Percentiles rank a stretch among this genome's conserved stretches.
Evolutionary conservation across 2,888 invertebrate species (phyloP).

Genomic region (Tricholauxania praeusta): DNA sequence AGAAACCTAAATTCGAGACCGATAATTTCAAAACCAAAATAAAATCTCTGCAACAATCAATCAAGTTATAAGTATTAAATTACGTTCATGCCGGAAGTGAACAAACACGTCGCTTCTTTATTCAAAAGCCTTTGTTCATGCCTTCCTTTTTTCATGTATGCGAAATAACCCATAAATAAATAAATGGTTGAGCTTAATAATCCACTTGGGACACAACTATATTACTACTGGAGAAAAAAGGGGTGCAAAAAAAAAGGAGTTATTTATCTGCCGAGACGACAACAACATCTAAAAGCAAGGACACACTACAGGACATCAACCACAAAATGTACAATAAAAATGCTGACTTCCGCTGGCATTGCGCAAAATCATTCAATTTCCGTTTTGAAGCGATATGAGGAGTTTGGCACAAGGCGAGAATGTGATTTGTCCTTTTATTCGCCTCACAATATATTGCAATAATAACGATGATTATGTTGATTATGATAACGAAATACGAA

Average conservation of each 20-base stretch:
- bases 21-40: slow-evolving; percentile 30
- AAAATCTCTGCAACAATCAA: slow-evolving; percentile 32
- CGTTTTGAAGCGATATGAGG: slow-evolving; percentile 51
- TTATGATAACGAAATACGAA: slow-evolving; percentile 7
- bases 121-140: not conserved
- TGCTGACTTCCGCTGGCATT: slow-evolving; percentile 64
- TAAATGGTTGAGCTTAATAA: slow-evolving; percentile 8
- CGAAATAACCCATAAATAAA: not conserved
- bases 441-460: slow-evolving; percentile 39
- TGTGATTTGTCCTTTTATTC: slow-evolving; percentile 50
- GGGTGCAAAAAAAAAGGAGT: slow-evolving; percentile 34
- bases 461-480: not conserved
- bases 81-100: slow-evolving; percentile 62
- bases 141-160: not conserved
- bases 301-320: slow-evolving; percentile 51
- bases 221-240: slow-evolving; percentile 33
- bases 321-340: slow-evolving; percentile 65
- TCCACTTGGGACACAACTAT: slow-evolving; percentile 34
- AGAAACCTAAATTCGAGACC: not conserved
- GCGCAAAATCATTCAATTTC: slow-evolving; percentile 67
- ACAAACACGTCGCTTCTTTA: slow-evolving; percentile 45
- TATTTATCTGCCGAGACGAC: not conserved
- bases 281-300: slow-evolving; percentile 14
- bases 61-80: slow-evolving; percentile 60
- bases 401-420: slow-evolving; percentile 11